These are phyloP conservation scores for Drosophila navojoa DNA, from an alignment of 1,140 invertebrate species.

Conservation along the genomic window DNA sequence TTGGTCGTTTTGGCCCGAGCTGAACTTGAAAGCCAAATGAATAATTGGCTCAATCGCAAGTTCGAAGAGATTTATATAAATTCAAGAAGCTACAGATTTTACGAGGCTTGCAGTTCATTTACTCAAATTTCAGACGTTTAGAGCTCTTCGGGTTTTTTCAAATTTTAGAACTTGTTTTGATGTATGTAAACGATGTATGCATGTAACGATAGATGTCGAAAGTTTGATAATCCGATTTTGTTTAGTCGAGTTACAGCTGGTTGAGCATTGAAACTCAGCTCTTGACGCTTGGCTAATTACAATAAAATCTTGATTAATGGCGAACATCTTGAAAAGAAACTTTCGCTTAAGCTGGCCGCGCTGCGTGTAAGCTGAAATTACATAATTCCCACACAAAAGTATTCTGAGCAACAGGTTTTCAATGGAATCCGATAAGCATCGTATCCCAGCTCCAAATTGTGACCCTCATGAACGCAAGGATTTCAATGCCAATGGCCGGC, in stretches of 20 bases:
- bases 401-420: slow-evolving; percentile 72
- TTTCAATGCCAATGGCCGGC: slow-evolving; percentile 78
- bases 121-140: neutral
- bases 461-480: slow-evolving; percentile 72
- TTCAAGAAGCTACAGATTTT: neutral
- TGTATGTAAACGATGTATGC: too few relatives aligned
- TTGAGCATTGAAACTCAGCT: neutral
- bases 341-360: slow-evolving; percentile 35
- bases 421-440: slow-evolving; percentile 40
- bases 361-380: slow-evolving; percentile 46
- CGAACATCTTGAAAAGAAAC: slow-evolving; percentile 22
- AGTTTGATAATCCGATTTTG: too few relatives aligned
- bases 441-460: slow-evolving; percentile 21
- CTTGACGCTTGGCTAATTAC: slow-evolving; percentile 34
- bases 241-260: too few relatives aligned
- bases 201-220: too few relatives aligned
- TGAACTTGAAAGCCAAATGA: slow-evolving; percentile 61
- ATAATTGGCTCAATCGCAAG: slow-evolving; percentile 57
- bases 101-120: neutral
- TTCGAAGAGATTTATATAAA: slow-evolving; percentile 2
- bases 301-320: slow-evolving; percentile 39
- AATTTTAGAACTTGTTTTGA: too few relatives aligned
- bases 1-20: slow-evolving; percentile 32
- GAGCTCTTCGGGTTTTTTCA: too few relatives aligned
- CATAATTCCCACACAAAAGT: slow-evolving; percentile 57